A percentile compares a stretch with the other conserved stretches of the same genome.
phyloP scores from a whole-genome alignment of 2,113 vertebrate genomes.

The Notechis scutatus region DNA sequence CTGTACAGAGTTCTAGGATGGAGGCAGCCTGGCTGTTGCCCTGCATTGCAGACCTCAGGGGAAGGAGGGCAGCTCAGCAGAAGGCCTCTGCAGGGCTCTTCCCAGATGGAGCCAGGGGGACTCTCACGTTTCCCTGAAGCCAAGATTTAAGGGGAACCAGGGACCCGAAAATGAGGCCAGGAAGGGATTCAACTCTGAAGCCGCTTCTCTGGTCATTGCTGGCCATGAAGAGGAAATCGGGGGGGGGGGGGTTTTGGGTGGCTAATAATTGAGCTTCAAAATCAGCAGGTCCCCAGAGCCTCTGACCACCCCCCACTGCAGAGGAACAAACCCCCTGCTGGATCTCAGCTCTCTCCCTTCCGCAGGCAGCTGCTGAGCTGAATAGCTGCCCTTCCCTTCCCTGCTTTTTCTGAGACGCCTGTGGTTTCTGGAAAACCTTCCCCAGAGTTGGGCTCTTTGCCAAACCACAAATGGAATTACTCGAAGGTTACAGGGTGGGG shows the following conservation, averaged over 20 bases:
- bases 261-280: neutral
- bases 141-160: neutral
- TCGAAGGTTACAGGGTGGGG: neutral
- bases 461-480: constrained; percentile 15
- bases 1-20: neutral
- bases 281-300: neutral
- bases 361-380: neutral
- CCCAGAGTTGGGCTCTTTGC: neutral
- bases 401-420: fast-evolving
- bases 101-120: neutral
- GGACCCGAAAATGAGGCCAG: neutral
- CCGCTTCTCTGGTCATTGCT: neutral
- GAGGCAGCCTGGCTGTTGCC: too few species aligned
- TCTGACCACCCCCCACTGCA: neutral
- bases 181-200: neutral
- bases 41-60: neutral
- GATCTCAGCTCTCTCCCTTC: neutral
- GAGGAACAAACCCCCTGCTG: neutral
- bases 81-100: neutral
- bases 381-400: too few species aligned
- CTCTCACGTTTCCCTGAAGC: neutral
- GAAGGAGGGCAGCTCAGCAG: neutral
- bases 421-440: neutral
- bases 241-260: neutral
- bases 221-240: neutral